Evolutionary conservation across 2,113 vertebrate species (phyloP).

Genomic region (Brachypteracias leptosomus): DNA sequence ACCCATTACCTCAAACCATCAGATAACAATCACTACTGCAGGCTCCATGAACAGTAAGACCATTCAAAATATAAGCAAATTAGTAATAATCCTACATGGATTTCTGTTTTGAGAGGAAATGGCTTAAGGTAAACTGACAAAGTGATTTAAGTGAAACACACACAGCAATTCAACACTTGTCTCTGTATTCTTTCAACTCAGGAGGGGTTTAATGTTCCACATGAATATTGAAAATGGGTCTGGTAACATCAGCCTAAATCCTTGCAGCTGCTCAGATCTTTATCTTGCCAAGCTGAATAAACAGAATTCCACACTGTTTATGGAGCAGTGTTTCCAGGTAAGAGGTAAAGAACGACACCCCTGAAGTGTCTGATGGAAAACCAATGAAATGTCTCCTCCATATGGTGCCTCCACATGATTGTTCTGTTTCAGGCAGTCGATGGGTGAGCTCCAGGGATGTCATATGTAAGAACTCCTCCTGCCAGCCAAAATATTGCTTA

Average conservation of each 20-base stretch:
- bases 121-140: not conserved
- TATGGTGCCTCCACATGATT: fast-evolving
- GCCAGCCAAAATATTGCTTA: not conserved
- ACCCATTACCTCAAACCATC: not conserved
- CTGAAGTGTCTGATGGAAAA: not conserved
- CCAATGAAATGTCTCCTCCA: not conserved
- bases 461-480: not conserved
- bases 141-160: not conserved
- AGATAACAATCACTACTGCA: not conserved
- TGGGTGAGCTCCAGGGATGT: not conserved
- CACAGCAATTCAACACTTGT: not conserved
- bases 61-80: not conserved
- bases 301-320: not conserved
- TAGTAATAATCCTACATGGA: not conserved
- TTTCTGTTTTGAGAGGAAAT: not conserved
- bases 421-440: not conserved
- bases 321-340: not conserved
- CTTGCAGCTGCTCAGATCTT: not conserved
- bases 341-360: not conserved
- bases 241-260: not conserved
- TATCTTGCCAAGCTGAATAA: not conserved
- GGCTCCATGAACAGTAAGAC: not conserved
- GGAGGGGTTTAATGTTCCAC: not conserved
- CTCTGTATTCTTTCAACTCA: too few species aligned
- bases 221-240: not conserved